A percentile compares a stretch with the other conserved stretches of the same genome.
phyloP scores from a whole-genome alignment of 2,113 vertebrate species.

The Macroglossus sobrinus region DNA sequence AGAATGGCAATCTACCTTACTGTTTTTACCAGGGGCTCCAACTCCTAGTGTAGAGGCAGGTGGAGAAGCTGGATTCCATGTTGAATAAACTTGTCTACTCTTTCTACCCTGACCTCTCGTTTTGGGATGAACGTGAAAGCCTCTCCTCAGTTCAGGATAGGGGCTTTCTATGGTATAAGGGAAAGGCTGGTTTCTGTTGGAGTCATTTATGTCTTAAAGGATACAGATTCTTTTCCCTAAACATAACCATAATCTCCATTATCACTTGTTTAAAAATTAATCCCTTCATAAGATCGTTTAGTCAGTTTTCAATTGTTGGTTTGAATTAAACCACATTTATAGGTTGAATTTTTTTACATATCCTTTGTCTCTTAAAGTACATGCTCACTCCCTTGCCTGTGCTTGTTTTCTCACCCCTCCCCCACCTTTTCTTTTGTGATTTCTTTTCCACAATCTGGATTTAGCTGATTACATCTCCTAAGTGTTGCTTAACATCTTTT shows the following conservation, averaged over 20 bases:
- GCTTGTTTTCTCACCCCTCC: background rate
- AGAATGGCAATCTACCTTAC: background rate
- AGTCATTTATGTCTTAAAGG: background rate
- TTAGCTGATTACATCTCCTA: background rate
- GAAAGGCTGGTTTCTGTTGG: background rate
- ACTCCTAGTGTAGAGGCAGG: background rate
- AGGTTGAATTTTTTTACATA: background rate
- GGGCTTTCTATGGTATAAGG: background rate
- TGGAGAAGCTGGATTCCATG: background rate
- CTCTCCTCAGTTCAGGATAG: background rate
- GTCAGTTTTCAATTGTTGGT: background rate
- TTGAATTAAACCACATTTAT: background rate
- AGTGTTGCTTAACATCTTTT: background rate
- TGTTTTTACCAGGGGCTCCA: background rate
- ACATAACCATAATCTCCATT: background rate
- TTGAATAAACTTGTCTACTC: background rate
- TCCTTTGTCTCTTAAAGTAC: background rate
- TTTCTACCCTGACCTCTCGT: background rate
- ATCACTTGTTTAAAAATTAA: slow-evolving; percentile 27
- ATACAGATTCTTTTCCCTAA: background rate
- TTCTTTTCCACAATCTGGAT: background rate
- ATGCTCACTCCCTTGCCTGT: background rate
- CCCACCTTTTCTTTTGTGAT: background rate
- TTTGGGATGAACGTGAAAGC: background rate
- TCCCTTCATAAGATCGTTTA: background rate